Evolutionary conservation across 1,140 invertebrate genomes (phyloP), one percentile per base, ranked within the genome.

Genomic region (Nebria ingens): DNA sequence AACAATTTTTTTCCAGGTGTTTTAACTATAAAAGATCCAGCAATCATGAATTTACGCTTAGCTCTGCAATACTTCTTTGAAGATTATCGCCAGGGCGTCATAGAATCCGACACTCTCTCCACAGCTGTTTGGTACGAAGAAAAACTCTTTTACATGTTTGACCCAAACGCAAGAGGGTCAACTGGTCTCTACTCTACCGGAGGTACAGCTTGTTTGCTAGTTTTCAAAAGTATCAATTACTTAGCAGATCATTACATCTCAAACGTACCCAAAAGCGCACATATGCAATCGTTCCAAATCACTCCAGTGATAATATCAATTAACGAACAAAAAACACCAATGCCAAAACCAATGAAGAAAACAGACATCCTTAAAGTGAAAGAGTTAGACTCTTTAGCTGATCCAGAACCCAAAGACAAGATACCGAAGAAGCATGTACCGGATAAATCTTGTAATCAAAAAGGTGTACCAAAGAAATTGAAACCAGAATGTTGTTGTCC

Each of bases 151-250:
- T 78, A 75, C 58, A 69, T 78, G 70, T 70, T 75, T 63, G 75
- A 78, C 65, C 74, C 76, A 0, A 73, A 76, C 58, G 68, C 72
- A 2, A 69, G 74, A 25, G 74, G 74, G 1, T 63, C 72, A n/a
- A 73, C 72, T 0, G 76, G 76, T 0, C 62, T 76, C 15, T 34
- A 34, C 25, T n/a, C 6, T 6, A 9, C 65, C 65, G 0, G 20
- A 58, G 15, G 2, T 20, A 15, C 19, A 49, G 19, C 19, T 4
- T 49, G 13, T 49, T 9, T 49, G 17, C 6, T 49, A 17, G 42
- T 49, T 4, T 49, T 49, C 9, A 17, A 49, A 49, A 15, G 4
- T 49, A 9, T 49, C 6, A 49, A 15, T 6, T 6, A 6, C 42
- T 20, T 51, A 20, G 9, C 21, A 19, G 19, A 51, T 6, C 19